These are phyloP conservation scores for Neoniphon sammara DNA, from an alignment of 2,797 vertebrate species.

Conservation along the genomic window DNA sequence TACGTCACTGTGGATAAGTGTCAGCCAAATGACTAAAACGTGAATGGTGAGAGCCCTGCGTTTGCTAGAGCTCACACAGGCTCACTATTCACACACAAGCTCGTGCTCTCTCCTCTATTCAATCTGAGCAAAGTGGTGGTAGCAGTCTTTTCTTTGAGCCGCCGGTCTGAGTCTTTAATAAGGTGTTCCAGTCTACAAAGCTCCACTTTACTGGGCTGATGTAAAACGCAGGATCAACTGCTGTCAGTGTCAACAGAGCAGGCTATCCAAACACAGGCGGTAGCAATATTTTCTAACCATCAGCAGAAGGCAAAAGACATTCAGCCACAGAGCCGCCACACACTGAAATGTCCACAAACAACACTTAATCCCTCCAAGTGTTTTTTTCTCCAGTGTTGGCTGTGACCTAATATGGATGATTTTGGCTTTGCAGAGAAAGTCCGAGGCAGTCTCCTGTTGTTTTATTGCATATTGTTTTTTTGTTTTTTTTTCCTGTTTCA, in stretches of 20 bases:
- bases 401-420: no score
- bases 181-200: constrained; percentile 63
- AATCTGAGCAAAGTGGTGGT: constrained; percentile 17
- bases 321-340: constrained; percentile 3
- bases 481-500: no score
- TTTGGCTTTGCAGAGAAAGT: no score
- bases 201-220: constrained; percentile 42
- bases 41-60: not conserved
- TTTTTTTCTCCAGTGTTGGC: no score
- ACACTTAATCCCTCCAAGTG: not conserved
- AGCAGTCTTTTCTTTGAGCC: constrained; percentile 40
- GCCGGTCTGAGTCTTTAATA: constrained; percentile 63
- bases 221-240: constrained; percentile 52
- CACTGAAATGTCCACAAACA: constrained; percentile 4
- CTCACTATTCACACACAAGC: constrained; percentile 21
- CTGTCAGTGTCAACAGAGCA: constrained; percentile 45
- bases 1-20: not conserved
- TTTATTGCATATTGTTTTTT: no score
- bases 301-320: constrained; percentile 17
- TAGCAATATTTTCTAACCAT: constrained; percentile 10
- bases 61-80: constrained; percentile 14
- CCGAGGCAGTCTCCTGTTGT: no score
- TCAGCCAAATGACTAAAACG: not conserved
- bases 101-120: constrained; percentile 25
- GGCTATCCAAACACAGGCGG: constrained; percentile 24